phyloP scores from a whole-genome alignment of 2,113 vertebrate genomes.

The Acrocephalus kingi region DNA sequence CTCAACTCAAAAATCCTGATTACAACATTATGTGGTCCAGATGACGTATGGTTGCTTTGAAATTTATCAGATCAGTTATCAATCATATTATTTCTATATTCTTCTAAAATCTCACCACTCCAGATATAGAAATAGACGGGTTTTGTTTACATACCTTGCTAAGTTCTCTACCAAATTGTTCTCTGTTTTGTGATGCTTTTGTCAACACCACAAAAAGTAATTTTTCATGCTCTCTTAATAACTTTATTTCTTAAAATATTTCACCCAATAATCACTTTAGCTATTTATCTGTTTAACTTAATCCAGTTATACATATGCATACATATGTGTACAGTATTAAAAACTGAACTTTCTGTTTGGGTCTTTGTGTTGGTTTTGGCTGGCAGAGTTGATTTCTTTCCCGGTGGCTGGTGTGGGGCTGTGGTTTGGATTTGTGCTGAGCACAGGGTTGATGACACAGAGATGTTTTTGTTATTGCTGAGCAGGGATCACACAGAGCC shows the following conservation, averaged over 20 bases:
- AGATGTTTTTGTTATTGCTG: neutral
- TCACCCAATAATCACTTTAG: neutral
- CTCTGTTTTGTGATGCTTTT: neutral
- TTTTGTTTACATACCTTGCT: neutral
- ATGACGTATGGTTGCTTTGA: neutral
- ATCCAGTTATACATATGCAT: neutral
- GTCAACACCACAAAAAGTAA: neutral
- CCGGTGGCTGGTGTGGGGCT: rapidly evolving
- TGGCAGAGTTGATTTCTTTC: neutral
- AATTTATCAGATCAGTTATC: neutral
- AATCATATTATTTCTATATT: neutral
- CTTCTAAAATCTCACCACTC: neutral
- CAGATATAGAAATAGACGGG: neutral
- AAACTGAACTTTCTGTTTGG: neutral
- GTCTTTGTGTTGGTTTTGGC: neutral
- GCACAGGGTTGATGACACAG: neutral
- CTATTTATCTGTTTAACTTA: neutral
- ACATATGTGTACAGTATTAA: neutral
- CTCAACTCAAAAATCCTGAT: neutral
- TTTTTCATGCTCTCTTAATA: neutral
- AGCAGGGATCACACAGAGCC: neutral
- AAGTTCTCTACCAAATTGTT: neutral
- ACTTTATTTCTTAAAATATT: neutral
- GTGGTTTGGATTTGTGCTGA: neutral
- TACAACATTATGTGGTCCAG: neutral